These are phyloP conservation scores for Mormyrops boulengeri DNA, from an alignment of 2,797 vertebrate species.

Conservation along the genomic window DNA sequence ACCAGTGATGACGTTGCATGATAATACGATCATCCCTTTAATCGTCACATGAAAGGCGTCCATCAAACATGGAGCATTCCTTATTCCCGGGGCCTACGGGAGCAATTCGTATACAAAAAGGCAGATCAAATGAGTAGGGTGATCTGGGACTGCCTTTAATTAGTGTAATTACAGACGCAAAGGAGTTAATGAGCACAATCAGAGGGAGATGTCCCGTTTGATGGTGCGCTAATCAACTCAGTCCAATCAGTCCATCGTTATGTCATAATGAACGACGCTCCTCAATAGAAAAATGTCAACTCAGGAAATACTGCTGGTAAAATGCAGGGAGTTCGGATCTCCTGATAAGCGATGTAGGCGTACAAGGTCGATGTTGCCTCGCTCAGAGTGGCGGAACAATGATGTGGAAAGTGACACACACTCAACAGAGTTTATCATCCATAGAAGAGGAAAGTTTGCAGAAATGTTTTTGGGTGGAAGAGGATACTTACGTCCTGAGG, in stretches of 20 bases:
- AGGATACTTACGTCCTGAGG: background rate
- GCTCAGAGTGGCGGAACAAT: background rate
- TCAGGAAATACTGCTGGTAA: background rate
- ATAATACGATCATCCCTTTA: background rate
- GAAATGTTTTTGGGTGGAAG: background rate
- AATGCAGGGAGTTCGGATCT: background rate
- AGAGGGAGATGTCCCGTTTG: background rate
- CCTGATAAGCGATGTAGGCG: background rate
- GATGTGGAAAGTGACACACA: background rate
- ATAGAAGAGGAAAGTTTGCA: background rate
- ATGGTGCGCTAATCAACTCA: background rate
- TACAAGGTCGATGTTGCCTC: background rate
- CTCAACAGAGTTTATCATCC: background rate
- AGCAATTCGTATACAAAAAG: background rate
- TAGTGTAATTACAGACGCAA: constrained; percentile 12
- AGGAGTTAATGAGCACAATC: background rate
- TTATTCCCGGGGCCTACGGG: too few species aligned
- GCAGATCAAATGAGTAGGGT: background rate
- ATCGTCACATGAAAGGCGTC: background rate
- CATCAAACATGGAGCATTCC: background rate
- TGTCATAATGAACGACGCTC: background rate
- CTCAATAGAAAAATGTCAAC: background rate
- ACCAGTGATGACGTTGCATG: background rate
- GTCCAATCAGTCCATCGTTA: background rate
- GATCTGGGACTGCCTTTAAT: background rate